A percentile compares a stretch with the other conserved stretches of the same genome.
phyloP scores from a whole-genome alignment of 1,140 invertebrate species.

The Akabosia matsudoensis region DNA sequence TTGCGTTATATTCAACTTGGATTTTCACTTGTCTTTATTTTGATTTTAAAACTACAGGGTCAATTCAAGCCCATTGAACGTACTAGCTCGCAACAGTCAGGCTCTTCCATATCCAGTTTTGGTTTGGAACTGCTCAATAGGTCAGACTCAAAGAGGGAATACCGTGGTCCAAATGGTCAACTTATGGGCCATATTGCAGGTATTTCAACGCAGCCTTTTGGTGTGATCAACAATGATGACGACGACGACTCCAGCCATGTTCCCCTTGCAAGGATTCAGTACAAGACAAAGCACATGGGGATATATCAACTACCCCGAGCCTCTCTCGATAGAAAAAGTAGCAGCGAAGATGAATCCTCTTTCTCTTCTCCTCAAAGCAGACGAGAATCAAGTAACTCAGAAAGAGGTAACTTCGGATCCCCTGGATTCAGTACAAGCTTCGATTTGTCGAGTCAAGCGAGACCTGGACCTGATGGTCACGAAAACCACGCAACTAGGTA shows the following conservation, averaged over 20 bases:
- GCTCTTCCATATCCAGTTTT: conserved; percentile 38
- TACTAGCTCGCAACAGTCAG: conserved; percentile 36
- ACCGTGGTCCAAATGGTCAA: not conserved
- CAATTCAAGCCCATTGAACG: conserved; percentile 36
- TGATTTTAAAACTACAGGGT: conserved; percentile 27
- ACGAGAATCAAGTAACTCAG: conserved; percentile 30
- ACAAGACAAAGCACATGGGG: conserved; percentile 27
- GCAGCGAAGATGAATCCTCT: conserved; percentile 27
- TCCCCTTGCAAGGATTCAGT: conserved; percentile 33
- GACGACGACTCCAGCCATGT: conserved; percentile 26
- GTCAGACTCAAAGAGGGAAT: conserved; percentile 22
- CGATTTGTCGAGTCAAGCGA: conserved; percentile 23
- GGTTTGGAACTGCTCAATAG: conserved; percentile 37
- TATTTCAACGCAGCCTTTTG: conserved; percentile 2
- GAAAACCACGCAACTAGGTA: conserved; percentile 32
- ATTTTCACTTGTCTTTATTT: too few species aligned
- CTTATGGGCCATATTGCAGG: not conserved
- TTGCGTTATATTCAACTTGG: too few species aligned
- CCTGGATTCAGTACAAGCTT: conserved; percentile 34
- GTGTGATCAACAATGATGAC: not conserved
- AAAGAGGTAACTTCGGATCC: conserved; percentile 27
- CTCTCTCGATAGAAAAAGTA: conserved; percentile 34
- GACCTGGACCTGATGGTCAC: conserved; percentile 36
- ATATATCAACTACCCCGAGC: conserved; percentile 35
- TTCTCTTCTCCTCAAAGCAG: not conserved